Percentiles rank a stretch among this genome's conserved stretches.
Evolutionary conservation across 2,797 vertebrate genomes (phyloP).

Genomic region (Spinibarbus caldwelli): DNA sequence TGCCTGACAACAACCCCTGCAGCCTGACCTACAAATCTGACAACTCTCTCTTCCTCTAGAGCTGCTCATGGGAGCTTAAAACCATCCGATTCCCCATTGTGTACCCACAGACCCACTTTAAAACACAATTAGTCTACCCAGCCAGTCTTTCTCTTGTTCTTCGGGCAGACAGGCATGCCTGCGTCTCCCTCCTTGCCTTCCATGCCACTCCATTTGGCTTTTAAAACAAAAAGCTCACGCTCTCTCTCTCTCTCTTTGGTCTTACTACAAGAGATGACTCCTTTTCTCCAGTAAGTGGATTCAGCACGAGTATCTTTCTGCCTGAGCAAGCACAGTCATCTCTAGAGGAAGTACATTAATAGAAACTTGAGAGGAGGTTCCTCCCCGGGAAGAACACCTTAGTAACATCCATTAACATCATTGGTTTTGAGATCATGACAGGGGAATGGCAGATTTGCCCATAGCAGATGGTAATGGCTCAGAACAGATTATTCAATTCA

Average conservation of each 20-base stretch:
- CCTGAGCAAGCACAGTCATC: conserved; percentile 63
- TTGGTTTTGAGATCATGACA: conserved; percentile 68
- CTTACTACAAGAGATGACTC: conserved; percentile 56
- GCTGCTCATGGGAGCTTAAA: conserved; percentile 74
- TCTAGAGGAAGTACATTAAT: conserved; percentile 78
- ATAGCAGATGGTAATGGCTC: conserved; percentile 45
- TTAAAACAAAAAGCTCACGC: conserved; percentile 60
- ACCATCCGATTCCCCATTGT: conserved; percentile 75
- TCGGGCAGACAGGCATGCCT: conserved; percentile 55
- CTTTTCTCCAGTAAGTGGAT: conserved; percentile 67
- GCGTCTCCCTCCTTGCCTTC: conserved; percentile 55
- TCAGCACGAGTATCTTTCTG: conserved; percentile 63
- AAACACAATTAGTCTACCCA: conserved; percentile 79
- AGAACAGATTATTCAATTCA: conserved; percentile 39
- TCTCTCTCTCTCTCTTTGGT: not conserved
- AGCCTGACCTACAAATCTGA: conserved; percentile 84
- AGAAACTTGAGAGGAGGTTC: conserved; percentile 73
- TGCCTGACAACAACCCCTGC: conserved; percentile 81
- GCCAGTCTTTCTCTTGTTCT: conserved; percentile 64
- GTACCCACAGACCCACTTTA: conserved; percentile 80
- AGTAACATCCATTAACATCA: conserved; percentile 77
- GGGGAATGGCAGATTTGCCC: conserved; percentile 53
- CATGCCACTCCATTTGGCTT: conserved; percentile 64
- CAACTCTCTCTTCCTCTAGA: conserved; percentile 78
- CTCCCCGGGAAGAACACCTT: conserved; percentile 74